Conservation (phyloP, 1,140 invertebrate genomes). For the Tetramorium simillimum region DNA sequence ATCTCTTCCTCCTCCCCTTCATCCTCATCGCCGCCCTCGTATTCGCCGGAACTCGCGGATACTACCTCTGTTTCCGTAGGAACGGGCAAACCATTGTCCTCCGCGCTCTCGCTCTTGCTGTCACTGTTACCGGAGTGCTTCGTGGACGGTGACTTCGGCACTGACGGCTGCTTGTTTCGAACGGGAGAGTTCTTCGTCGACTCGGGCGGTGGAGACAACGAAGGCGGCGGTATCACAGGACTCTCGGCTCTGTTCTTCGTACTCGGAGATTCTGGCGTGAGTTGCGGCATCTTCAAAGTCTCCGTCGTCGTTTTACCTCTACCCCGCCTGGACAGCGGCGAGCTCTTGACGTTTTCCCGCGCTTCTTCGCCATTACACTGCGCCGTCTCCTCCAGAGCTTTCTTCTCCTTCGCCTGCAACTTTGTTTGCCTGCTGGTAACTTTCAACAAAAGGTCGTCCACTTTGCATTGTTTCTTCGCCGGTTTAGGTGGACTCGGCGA, state of each 20-base stretch:
- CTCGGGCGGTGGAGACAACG: slow-evolving; percentile 64
- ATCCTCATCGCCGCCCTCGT: slow-evolving; percentile 85
- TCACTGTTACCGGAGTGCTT: slow-evolving; percentile 23
- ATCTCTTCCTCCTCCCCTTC: slow-evolving; percentile 81
- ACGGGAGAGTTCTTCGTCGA: slow-evolving; percentile 30
- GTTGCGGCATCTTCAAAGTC: slow-evolving; percentile 72
- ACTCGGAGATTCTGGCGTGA: slow-evolving; percentile 64
- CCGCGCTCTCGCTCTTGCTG: slow-evolving; percentile 19
- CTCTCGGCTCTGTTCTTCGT: slow-evolving; percentile 61
- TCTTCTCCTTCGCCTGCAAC: slow-evolving; percentile 80
- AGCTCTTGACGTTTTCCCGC: slow-evolving; percentile 68
- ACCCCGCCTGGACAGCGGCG: slow-evolving; percentile 74
- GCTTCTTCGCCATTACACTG: slow-evolving; percentile 75
- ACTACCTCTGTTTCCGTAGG: slow-evolving; percentile 75
- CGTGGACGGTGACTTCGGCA: slow-evolving; percentile 71
- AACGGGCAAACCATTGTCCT: slow-evolving; percentile 40
- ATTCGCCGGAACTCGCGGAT: slow-evolving; percentile 85
- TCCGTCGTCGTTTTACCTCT: slow-evolving; percentile 74
- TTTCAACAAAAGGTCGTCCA: slow-evolving; percentile 83
- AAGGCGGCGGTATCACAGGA: slow-evolving; percentile 68
- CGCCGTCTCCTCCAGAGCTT: slow-evolving; percentile 62
- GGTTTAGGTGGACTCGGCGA: slow-evolving; percentile 50
- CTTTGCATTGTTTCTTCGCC: slow-evolving; percentile 81
- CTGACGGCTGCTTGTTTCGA: slow-evolving; percentile 72
- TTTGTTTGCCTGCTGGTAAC: slow-evolving; percentile 81